These are phyloP conservation scores for Chionomys nivalis DNA, from an alignment of 2,113 vertebrate genomes.

Conservation along the genomic window DNA sequence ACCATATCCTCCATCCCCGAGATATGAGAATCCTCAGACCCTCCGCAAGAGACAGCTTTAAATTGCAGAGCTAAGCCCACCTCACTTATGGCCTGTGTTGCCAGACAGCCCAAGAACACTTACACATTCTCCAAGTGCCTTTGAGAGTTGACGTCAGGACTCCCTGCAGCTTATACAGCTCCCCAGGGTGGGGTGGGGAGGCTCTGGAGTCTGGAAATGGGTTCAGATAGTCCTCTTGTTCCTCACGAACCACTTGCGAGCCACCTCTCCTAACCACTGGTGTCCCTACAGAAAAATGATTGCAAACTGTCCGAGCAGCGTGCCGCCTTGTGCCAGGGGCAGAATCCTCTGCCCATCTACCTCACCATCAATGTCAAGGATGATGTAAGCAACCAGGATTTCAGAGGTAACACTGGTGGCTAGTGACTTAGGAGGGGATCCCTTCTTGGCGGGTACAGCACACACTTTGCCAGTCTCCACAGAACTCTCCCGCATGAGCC, in stretches of 20 bases:
- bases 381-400: constrained; percentile 85
- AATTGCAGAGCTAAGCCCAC: background rate
- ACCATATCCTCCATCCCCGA: background rate
- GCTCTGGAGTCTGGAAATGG: background rate
- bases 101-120: background rate
- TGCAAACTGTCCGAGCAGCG: constrained; percentile 88
- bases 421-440: background rate
- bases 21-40: background rate
- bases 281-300: constrained; percentile 84
- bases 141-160: background rate
- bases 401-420: constrained; percentile 85
- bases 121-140: fast-evolving
- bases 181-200: background rate
- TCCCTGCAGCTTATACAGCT: background rate
- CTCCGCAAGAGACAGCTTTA: background rate
- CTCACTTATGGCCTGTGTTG: fast-evolving
- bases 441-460: background rate
- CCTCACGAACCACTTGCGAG: background rate
- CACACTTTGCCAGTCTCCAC: background rate
- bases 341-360: constrained; percentile 92
- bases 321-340: constrained; percentile 86
- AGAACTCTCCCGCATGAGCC: background rate
- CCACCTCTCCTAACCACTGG: constrained; percentile 38
- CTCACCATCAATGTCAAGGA: constrained; percentile 91
- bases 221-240: background rate